These are phyloP conservation scores for Hydrolagus colliei DNA, from an alignment of 2,797 vertebrate genomes.

Conservation along the genomic window DNA sequence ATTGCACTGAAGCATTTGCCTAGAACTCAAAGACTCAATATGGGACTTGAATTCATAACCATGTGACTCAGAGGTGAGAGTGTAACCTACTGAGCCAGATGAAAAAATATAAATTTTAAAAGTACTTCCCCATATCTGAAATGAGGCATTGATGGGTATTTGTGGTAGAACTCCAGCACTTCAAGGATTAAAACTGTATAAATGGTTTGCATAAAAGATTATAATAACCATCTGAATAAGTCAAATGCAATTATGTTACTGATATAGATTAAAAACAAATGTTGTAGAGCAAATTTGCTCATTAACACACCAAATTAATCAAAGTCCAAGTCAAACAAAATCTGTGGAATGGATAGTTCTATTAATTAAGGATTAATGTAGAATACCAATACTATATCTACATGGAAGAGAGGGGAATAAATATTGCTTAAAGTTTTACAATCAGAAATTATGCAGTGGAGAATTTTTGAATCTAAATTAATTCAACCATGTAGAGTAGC, in stretches of 20 bases:
- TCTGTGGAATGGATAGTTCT: neutral
- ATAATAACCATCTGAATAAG: neutral
- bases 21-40: no score
- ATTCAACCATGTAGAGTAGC: neutral
- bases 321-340: neutral
- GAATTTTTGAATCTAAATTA: constrained; percentile 10
- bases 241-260: neutral
- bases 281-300: neutral
- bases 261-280: neutral
- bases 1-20: no score
- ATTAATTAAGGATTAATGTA: constrained; percentile 23
- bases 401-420: neutral
- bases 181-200: neutral
- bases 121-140: neutral
- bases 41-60: no score
- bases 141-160: neutral
- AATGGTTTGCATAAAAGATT: neutral
- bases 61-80: no score
- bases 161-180: no score
- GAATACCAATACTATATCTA: neutral
- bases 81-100: no score
- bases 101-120: neutral
- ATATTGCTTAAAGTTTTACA: neutral
- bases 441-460: neutral
- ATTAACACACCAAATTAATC: neutral